Conservation (phyloP, 2,113 vertebrate genomes). For the Hippocampus comes region DNA sequence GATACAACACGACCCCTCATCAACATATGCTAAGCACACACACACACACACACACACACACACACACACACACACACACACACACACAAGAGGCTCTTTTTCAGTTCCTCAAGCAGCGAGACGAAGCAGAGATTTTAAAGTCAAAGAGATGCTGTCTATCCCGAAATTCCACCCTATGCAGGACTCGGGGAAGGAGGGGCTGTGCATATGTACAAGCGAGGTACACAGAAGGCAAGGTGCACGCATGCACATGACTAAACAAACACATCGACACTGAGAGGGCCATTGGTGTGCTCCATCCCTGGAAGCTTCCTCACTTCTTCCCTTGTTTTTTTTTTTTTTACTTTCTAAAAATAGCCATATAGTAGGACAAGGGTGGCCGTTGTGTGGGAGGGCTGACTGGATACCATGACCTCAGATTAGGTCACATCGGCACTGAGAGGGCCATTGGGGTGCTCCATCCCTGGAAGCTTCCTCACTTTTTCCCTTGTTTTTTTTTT, state of each 20-base stretch:
- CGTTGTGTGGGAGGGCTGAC: constrained; percentile 41
- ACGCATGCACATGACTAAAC: constrained; percentile 46
- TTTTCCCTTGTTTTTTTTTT: constrained; percentile 11
- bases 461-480: constrained; percentile 28
- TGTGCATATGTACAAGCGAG: constrained; percentile 29
- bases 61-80: constrained; percentile 66
- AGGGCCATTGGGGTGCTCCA: constrained; percentile 12
- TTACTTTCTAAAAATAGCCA: constrained; percentile 56
- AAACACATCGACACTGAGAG: constrained; percentile 26
- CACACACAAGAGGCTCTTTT: constrained; percentile 67
- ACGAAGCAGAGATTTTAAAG: constrained; percentile 35
- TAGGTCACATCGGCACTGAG: constrained; percentile 29
- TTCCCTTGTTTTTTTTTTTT: constrained; percentile 8
- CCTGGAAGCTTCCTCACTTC: constrained; percentile 28
- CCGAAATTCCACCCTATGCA: constrained; percentile 35
- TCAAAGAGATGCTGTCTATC: constrained; percentile 69
- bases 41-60: constrained; percentile 60
- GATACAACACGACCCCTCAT: constrained; percentile 25
- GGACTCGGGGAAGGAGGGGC: constrained; percentile 58
- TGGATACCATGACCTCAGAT: constrained; percentile 33
- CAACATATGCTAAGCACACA: constrained; percentile 29
- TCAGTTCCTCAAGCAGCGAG: constrained; percentile 53
- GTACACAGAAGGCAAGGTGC: constrained; percentile 23
- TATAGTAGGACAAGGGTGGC: constrained; percentile 51
- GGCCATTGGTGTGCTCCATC: constrained; percentile 13